Evolutionary conservation across 1,140 invertebrate genomes (phyloP), one percentile per base, ranked within the genome.

Genomic region (Pogonomyrmex californicus): DNA sequence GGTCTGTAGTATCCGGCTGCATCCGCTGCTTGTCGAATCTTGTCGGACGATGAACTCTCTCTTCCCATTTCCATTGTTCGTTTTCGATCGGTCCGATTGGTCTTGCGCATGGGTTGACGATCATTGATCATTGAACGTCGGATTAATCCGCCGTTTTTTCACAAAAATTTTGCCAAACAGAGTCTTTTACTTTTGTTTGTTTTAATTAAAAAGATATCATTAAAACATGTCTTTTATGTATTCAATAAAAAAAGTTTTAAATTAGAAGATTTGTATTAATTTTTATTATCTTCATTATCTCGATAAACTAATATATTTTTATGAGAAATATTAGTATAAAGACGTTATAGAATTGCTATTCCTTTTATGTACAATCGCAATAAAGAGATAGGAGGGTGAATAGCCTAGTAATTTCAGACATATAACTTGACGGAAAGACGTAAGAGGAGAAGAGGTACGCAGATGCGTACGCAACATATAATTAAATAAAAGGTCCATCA

Each of bases 401-500:
- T 82, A 51, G 65, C 86, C 36, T 60, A 62, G 63, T 85, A 86
- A 49, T 87, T 91, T 85, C 47, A 75, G 58, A 62, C 76, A 70
- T 63, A 58, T 78, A 70, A 10, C 70, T 54, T 47, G 58, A 63
- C 49, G 62, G 60, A 65, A 78, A 87, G 56, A 65, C 4, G 23
- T 36, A 41, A 17, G 54, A 77, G 65, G 70, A 73, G 44, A 78
- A 38, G 62, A 58, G 49, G 77, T 86, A 87, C 87, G 83, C 91
- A 89, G 87, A 92, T 91, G 89, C 86, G 89, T 88, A 63, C 41
- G 63, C 86, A 66, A 23, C 47, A 49, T 78, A 68, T 92, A 91
- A 92, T 92, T 92, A 91, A 92, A 92, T 92, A 91, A 91, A 91
- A 92, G 87, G 87, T 89, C 87, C 88, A 92, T 92, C 89, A 86